Conservation (phyloP, 2,888 invertebrate genomes). For the Drosophila bunnanda region DNA sequence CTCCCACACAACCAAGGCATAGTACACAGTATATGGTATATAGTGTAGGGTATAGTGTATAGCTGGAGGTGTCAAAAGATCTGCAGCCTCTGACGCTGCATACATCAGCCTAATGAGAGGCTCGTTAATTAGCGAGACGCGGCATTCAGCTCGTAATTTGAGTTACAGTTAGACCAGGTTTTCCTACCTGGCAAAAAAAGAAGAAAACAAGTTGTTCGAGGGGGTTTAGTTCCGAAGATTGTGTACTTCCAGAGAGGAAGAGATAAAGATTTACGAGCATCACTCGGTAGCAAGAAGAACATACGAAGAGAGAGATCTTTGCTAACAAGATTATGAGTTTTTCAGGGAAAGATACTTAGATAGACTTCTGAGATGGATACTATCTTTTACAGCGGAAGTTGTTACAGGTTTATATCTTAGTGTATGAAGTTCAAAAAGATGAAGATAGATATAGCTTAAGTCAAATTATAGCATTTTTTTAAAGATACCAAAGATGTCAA, state of each 20-base stretch:
- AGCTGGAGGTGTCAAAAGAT: slow-evolving; percentile 58
- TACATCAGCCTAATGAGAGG: slow-evolving; percentile 62
- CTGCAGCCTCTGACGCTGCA: slow-evolving; percentile 52
- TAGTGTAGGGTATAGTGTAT: neutral
- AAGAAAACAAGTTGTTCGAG: neutral
- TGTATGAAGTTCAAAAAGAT: neutral
- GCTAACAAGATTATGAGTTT: neutral
- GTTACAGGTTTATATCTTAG: neutral
- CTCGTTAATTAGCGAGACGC: slow-evolving; percentile 59
- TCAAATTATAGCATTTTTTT: too few relatives aligned
- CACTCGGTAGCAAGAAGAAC: neutral
- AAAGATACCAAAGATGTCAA: too few relatives aligned
- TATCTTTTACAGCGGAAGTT: neutral
- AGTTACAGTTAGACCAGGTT: slow-evolving; percentile 52
- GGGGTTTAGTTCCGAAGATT: neutral
- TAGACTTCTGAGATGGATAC: neutral
- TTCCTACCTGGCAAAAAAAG: slow-evolving; percentile 11
- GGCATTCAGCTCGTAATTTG: slow-evolving; percentile 39
- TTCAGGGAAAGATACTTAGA: neutral
- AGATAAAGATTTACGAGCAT: slow-evolving; percentile 20
- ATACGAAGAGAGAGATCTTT: neutral
- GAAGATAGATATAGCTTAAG: neutral
- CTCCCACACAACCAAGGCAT: slow-evolving; percentile 4
- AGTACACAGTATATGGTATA: neutral
- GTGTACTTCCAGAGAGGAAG: neutral